Conservation (phyloP, 2,797 vertebrate genomes). For the Cheirogaleus major region DNA sequence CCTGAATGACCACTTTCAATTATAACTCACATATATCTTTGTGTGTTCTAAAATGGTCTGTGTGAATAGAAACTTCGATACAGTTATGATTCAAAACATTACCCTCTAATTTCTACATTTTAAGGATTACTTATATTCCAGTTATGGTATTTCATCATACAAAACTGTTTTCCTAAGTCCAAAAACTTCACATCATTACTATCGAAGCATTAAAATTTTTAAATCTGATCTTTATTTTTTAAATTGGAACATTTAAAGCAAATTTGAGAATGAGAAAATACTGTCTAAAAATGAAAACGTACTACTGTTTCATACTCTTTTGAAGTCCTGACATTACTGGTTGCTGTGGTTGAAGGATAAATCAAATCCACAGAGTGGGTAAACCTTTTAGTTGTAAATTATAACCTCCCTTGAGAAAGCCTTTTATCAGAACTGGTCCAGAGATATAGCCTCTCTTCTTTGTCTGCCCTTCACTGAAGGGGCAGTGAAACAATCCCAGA, state of each 20-base stretch:
- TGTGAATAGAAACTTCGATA: not conserved
- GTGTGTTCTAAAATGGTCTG: not conserved
- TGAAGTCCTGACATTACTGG: not conserved
- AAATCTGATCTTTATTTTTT: not conserved
- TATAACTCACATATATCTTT: not conserved
- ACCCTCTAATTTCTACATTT: not conserved
- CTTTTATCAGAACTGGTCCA: not conserved
- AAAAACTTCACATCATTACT: not conserved
- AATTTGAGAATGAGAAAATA: not conserved
- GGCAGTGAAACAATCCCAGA: not conserved
- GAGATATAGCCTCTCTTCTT: not conserved
- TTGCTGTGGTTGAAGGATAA: not conserved
- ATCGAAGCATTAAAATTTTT: not conserved
- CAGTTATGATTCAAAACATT: not conserved
- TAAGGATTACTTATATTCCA: not conserved
- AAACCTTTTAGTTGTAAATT: not conserved
- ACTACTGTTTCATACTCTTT: not conserved
- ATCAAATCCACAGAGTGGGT: not conserved
- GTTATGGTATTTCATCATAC: not conserved
- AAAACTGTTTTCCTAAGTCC: not conserved
- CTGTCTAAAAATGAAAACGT: not conserved
- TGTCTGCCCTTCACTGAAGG: not conserved
- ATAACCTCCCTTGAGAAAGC: not conserved
- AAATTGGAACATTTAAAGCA: slow-evolving; percentile 17
- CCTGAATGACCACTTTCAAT: not conserved